A percentile compares a stretch with the other conserved stretches of the same genome.
Evolutionary conservation across 2,113 vertebrate genomes (phyloP).

Genomic region (Hylia prasina): DNA sequence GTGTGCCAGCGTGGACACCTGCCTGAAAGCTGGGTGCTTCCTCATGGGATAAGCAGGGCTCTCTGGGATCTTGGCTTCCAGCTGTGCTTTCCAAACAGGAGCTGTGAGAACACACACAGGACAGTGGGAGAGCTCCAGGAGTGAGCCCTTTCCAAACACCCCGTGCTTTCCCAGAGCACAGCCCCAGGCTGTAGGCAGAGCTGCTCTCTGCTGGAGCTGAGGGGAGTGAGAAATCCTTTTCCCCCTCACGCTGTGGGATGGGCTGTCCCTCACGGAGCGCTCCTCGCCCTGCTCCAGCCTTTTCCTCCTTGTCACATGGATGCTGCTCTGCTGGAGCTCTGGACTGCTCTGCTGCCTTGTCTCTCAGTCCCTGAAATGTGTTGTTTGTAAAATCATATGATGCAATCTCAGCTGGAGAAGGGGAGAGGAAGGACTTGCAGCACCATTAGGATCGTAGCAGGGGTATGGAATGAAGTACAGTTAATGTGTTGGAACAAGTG

Average conservation of each 20-base stretch:
- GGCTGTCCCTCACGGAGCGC: constrained; percentile 17
- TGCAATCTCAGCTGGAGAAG: constrained; percentile 54
- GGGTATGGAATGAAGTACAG: constrained; percentile 59
- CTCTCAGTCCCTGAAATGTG: constrained; percentile 54
- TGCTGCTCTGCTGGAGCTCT: constrained; percentile 70
- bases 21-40: constrained; percentile 39
- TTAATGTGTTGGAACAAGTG: constrained; percentile 65
- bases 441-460: constrained; percentile 50
- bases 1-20: constrained; percentile 31
- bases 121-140: background rate
- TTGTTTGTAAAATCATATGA: constrained; percentile 47
- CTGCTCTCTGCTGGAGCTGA: background rate
- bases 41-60: constrained; percentile 5
- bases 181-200: background rate
- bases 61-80: background rate
- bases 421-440: constrained; percentile 48
- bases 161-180: background rate
- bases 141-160: background rate
- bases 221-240: background rate
- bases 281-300: constrained; percentile 33
- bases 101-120: background rate
- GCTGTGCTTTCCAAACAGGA: constrained; percentile 2
- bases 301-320: constrained; percentile 54
- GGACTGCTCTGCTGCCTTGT: constrained; percentile 55
- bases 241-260: background rate